A percentile compares a stretch with the other conserved stretches of the same genome.
Evolutionary conservation across 2,888 invertebrate genomes (phyloP).

Genomic region (Clostera curtula): DNA sequence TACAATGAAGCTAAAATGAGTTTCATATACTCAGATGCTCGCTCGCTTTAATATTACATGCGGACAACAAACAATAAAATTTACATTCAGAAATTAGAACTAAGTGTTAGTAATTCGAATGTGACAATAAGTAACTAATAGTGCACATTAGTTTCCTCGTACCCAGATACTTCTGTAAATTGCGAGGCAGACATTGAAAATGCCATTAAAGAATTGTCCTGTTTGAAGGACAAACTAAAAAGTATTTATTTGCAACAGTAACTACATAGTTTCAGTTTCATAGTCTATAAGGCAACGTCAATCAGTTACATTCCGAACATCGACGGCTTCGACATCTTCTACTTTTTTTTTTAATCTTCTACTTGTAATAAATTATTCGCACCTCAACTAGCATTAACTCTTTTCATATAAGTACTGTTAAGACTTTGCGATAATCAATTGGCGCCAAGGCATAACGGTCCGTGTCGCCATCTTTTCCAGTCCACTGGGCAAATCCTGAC

Average conservation of each 20-base stretch:
- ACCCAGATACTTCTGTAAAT: constrained; percentile 16
- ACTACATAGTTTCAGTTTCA: no score
- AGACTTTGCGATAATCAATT: constrained; percentile 18
- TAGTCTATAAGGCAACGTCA: no score
- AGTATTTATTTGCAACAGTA: no score
- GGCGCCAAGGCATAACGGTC: constrained; percentile 43
- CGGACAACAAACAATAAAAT: no score
- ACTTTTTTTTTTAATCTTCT: no score
- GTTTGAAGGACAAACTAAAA: constrained; percentile 4
- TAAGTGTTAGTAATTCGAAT: constrained; percentile 1
- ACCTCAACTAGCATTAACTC: no score
- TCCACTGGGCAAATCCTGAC: constrained; percentile 17
- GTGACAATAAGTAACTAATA: constrained; percentile 2
- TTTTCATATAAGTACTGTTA: constrained; percentile 41
- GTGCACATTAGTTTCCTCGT: constrained; percentile 3
- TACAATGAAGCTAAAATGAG: no score
- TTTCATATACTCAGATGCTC: no score
- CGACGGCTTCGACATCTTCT: no score
- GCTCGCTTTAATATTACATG: no score
- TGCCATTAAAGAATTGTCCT: constrained; percentile 7
- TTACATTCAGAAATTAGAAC: constrained; percentile 3
- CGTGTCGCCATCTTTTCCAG: constrained; percentile 26
- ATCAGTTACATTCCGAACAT: no score
- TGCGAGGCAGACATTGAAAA: constrained; percentile 10
- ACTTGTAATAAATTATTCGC: no score